Evolutionary conservation across 2,888 invertebrate species (phyloP), one percentile per base, ranked within the genome.

Genomic region (Strigamia transsilvanica): DNA sequence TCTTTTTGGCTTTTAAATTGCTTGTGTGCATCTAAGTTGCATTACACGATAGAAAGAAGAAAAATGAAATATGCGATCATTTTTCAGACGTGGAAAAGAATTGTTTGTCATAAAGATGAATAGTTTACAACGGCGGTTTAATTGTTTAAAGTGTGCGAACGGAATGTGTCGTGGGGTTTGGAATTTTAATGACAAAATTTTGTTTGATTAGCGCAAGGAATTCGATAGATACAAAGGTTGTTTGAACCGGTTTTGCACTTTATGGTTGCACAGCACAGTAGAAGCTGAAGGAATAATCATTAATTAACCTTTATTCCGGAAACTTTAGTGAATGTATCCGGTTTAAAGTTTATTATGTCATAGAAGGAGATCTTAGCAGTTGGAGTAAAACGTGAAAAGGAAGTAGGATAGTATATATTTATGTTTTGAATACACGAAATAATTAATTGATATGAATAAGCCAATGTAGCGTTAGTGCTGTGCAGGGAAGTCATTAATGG

Each of bases 241-340:
- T 7, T 13, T 66, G 66, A 51, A 51, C 51, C 18, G 18, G 51
- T 51, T 27, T 27, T 10, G 66, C 66, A 23, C 32, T 66, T 66
- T 6, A 51, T 51, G 15, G 13, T 66, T 27, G 4, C 27, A 27
- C 23, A 15, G n/a, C 27, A 27, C 23, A 15, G n/a, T 4, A 15
- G 21, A 23, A 61, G 23, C 23, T 10, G 21, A 66, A 27, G 27
- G 27, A 66, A 66, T 27, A 66, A 13, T 66, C 66, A 66, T 66
- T 66, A 66, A 66, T 66, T 66, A 66, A 66, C 66, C 66, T 66
- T 66, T 27, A 66, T 66, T 23, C 66, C 66, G 66, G 66, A 66
- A 66, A 66, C 66, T 66, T 66, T 27, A 66, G 66, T 13, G 27
- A 66, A 66, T 66, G 66, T 66, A 66, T 66, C 66, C 66, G 66